Base-by-base conservation (phyloP, 2,797 vertebrate genomes). In the Borostomias antarcticus region DNA sequence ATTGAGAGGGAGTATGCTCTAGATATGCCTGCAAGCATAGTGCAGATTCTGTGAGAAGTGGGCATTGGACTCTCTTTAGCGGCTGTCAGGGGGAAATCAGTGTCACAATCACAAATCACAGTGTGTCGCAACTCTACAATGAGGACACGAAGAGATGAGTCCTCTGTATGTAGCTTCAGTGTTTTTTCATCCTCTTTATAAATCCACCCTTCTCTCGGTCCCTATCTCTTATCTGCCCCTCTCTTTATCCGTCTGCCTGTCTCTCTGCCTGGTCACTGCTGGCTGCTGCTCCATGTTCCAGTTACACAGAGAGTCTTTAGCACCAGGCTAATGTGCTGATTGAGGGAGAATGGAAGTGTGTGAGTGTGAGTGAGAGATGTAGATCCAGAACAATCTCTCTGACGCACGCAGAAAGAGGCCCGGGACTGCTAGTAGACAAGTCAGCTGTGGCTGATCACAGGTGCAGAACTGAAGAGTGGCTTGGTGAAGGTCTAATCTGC, bases 31-130 rank as follows among this genome's bases (percentile, higher is more conserved):
- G 69, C 65, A 63, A 51, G 58, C 21, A 26, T 50, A 68, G 65
- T 71, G 43, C 75, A 77, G 78, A 60, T 78, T 84, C 57, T 40
- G 2, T 64, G 64, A 75, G 78, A 58, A 74, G 85, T 85, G 82
- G 75, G 79, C 10, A 79, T 79, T 0, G 17, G 62, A 37, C 19
- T n/a, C 47, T 8, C 3, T 1, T 21, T 25, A 51, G 8, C 19
- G 10, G 21, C 5, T 10, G 7, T 51, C 3, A 9, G 23, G 48
- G 10, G 48, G 48, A 23, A 5, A 7, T n/a, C n/a, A n/a, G n/a
- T n/a, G n/a, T n/a, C n/a, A n/a, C n/a, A n/a, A n/a, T n/a, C n/a
- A n/a, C n/a, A n/a, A n/a, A n/a, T n/a, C n/a, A n/a, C n/a, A n/a
- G n/a, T n/a, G n/a, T n/a, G n/a, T n/a, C n/a, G n/a, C n/a, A n/a